These are phyloP conservation scores for Asbolus verrucosus DNA, from an alignment of 1,140 invertebrate species.

Conservation along the genomic window DNA sequence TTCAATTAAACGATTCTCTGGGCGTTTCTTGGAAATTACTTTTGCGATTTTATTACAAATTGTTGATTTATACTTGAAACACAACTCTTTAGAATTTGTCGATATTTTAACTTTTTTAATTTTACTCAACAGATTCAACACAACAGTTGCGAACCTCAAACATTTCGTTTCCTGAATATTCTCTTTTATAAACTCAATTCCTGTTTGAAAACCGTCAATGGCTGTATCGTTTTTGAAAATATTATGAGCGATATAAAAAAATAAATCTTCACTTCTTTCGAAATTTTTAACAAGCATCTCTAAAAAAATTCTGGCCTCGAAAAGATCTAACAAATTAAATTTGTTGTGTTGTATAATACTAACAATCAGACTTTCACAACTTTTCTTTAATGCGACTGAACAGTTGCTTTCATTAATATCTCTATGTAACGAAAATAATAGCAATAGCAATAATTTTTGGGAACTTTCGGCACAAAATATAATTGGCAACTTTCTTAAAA, in stretches of 20 bases:
- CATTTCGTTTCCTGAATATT: conserved; percentile 42
- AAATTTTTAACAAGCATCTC: conserved; percentile 45
- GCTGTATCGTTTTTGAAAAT: conserved; percentile 52
- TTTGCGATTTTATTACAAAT: conserved; percentile 10
- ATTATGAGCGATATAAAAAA: conserved; percentile 51
- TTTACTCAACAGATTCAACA: conserved; percentile 36
- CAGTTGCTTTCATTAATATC: conserved; percentile 49
- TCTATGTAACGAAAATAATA: conserved; percentile 52
- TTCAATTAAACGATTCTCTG: conserved; percentile 33
- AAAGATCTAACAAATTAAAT: conserved; percentile 35
- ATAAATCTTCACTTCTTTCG: conserved; percentile 39
- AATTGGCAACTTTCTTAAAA: conserved; percentile 50
- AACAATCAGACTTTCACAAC: conserved; percentile 51
- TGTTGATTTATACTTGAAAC: conserved; percentile 7
- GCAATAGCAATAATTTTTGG: conserved; percentile 52
- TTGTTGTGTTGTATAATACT: conserved; percentile 46
- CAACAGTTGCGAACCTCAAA: conserved; percentile 27
- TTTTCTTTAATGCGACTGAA: conserved; percentile 30
- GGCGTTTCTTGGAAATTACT: neutral
- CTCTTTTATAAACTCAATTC: conserved; percentile 44
- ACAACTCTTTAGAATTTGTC: conserved; percentile 1
- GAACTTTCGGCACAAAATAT: conserved; percentile 47
- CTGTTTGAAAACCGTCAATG: conserved; percentile 47
- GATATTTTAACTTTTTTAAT: conserved; percentile 54
- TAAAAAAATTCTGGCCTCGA: conserved; percentile 5